Conservation (phyloP, 2,797 vertebrate species). For the Martes flavigula region DNA sequence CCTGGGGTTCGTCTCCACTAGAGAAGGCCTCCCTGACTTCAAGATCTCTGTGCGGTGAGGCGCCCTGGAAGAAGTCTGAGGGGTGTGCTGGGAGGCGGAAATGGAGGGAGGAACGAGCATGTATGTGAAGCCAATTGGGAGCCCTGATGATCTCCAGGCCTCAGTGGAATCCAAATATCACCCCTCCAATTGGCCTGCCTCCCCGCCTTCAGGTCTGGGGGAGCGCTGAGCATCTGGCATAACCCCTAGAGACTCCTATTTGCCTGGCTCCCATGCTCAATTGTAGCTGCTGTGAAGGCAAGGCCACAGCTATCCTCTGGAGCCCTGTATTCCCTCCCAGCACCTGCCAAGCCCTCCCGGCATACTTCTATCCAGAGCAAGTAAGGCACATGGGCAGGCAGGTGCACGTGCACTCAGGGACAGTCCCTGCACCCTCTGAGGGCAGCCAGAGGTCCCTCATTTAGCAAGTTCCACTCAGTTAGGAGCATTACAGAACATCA, state of each 20-base stretch:
- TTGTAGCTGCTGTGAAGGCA: not conserved
- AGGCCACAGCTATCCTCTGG: not conserved
- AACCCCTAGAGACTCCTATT: not conserved
- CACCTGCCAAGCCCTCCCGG: not conserved
- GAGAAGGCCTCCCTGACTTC: not conserved
- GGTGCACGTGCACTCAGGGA: not conserved
- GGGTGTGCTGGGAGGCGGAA: not conserved
- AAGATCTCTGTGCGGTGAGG: not conserved
- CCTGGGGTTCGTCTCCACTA: not conserved
- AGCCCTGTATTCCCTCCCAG: not conserved
- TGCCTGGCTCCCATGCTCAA: not conserved
- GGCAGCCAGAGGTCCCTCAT: not conserved
- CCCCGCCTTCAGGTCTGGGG: accelerated
- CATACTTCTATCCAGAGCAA: not conserved
- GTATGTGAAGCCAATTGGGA: not conserved
- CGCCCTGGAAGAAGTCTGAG: not conserved
- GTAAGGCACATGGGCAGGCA: not conserved
- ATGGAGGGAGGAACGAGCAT: not conserved
- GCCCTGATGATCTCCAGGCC: not conserved
- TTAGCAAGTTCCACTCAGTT: not conserved
- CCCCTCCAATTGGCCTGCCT: not conserved
- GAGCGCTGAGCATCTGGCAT: not conserved
- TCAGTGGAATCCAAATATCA: not conserved
- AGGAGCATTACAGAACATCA: not conserved
- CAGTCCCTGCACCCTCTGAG: not conserved